Conservation (phyloP, 1,140 invertebrate species). For the Nilaparvata lugens region DNA sequence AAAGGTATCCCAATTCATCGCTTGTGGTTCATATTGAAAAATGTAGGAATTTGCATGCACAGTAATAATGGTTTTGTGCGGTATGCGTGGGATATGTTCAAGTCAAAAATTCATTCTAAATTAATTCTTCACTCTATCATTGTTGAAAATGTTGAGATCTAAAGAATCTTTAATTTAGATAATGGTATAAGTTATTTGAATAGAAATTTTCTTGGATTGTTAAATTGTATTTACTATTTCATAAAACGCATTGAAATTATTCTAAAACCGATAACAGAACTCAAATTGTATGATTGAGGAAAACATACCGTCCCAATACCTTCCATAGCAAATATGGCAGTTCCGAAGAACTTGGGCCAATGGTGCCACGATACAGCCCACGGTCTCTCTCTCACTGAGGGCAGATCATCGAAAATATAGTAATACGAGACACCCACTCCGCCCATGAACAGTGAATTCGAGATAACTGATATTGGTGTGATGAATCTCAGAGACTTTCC, state of each 20-base stretch:
- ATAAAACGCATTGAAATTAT: neutral
- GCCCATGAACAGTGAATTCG: slow-evolving; percentile 61
- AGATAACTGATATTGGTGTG: slow-evolving; percentile 75
- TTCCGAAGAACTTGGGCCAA: slow-evolving; percentile 75
- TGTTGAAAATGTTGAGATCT: too few relatives aligned
- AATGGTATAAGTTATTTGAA: too few relatives aligned
- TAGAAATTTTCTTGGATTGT: too few relatives aligned
- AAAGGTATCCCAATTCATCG: too few relatives aligned
- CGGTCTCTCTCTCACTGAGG: slow-evolving; percentile 6
- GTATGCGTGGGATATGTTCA: too few relatives aligned
- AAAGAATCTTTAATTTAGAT: too few relatives aligned
- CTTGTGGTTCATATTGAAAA: too few relatives aligned
- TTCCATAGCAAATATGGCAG: slow-evolving; percentile 78
- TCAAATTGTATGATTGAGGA: neutral
- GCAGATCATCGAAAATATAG: slow-evolving; percentile 37
- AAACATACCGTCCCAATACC: slow-evolving; percentile 69
- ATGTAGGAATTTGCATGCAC: too few relatives aligned
- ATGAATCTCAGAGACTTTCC: slow-evolving; percentile 75
- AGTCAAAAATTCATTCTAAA: too few relatives aligned
- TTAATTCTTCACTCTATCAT: too few relatives aligned
- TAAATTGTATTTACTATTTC: neutral
- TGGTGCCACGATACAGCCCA: slow-evolving; percentile 40
- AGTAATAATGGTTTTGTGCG: too few relatives aligned
- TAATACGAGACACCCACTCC: slow-evolving; percentile 75
- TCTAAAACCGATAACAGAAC: neutral